Conservation (phyloP, 2,888 invertebrate genomes). For the Amiota minor region DNA sequence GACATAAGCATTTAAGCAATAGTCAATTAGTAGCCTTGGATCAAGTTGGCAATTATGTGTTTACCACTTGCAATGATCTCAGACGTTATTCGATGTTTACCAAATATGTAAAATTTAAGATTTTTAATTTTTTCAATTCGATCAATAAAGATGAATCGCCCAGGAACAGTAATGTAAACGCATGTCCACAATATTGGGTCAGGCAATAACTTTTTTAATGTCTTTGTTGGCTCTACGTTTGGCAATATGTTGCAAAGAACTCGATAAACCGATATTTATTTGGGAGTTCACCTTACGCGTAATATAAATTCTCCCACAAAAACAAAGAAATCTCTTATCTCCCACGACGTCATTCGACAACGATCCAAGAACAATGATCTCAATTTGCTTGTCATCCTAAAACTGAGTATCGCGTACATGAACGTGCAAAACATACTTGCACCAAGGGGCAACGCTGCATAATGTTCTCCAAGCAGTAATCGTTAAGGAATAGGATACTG, state of each 20-base stretch:
- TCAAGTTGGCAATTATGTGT: not conserved
- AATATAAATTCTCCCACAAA: too few relatives aligned
- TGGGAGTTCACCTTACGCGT: too few relatives aligned
- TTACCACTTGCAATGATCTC: not conserved
- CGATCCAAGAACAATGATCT: conserved; percentile 23
- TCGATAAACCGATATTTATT: conserved; percentile 35
- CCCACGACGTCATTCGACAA: too few relatives aligned
- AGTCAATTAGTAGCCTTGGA: not conserved
- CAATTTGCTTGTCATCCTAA: conserved; percentile 37
- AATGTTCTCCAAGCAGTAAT: conserved; percentile 54
- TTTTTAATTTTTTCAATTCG: too few relatives aligned
- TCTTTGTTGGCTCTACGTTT: conserved; percentile 39
- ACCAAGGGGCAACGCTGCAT: conserved; percentile 28
- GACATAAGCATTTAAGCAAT: conserved; percentile 22
- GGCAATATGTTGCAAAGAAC: conserved; percentile 37
- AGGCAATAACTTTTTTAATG: too few relatives aligned
- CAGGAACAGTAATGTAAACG: too few relatives aligned
- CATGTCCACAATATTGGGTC: too few relatives aligned
- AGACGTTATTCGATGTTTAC: not conserved
- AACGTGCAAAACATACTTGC: too few relatives aligned
- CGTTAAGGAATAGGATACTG: conserved; percentile 47
- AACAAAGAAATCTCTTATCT: too few relatives aligned
- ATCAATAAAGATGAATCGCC: too few relatives aligned
- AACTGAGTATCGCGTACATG: conserved; percentile 51
- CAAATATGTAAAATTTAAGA: too few relatives aligned